Evolutionary conservation across 2,113 vertebrate species (phyloP), one percentile per base, ranked within the genome.

Genomic region (Otus sunia): DNA sequence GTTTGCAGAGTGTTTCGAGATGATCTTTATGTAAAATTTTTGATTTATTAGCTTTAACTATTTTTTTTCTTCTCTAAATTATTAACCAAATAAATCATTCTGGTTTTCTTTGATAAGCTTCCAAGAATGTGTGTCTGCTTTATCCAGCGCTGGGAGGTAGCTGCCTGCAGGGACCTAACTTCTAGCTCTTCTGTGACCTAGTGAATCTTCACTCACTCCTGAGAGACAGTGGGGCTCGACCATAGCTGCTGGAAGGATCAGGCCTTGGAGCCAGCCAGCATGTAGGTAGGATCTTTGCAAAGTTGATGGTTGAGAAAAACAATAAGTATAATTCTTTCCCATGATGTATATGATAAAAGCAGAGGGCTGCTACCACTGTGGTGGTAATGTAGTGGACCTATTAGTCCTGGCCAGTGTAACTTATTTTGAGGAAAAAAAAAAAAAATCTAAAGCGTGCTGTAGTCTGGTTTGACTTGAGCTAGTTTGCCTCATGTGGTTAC

Each of bases 1-100:
- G 15, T 50, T 91, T 84, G 45, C 41, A 74, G 23, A 52, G 12
- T 2, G 1, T 73, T 88, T 88, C 74, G 45, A 74, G 76, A 29
- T 67, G 0, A 72, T 30, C 14, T 86, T 77, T 52, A 59, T 0
- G 0, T 71, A 18, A 21, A 29, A 2, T 32, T 41, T 81, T 63
- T 41, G 1, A 60, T 76, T 79, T 86, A 84, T 77, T 78, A 87
- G 20, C 55, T 87, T 39, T 67, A 66, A 25, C 15, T 56, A 4
- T 50, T 80, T 85, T 80, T 85, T 76, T 56, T 30, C n/a, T 73
- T 79, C 8, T 72, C 39, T 23, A 36, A 81, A 47, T 59, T 74
- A 55, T 63, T 72, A 78, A 49, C 25, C 7, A 81, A 39, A 56
- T 47, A 56, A 60, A 21, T 56, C 8, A 49, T 63, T 37, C 47